Base-by-base conservation (phyloP, 2,888 invertebrate genomes). In the Muschampia plurimacula region DNA sequence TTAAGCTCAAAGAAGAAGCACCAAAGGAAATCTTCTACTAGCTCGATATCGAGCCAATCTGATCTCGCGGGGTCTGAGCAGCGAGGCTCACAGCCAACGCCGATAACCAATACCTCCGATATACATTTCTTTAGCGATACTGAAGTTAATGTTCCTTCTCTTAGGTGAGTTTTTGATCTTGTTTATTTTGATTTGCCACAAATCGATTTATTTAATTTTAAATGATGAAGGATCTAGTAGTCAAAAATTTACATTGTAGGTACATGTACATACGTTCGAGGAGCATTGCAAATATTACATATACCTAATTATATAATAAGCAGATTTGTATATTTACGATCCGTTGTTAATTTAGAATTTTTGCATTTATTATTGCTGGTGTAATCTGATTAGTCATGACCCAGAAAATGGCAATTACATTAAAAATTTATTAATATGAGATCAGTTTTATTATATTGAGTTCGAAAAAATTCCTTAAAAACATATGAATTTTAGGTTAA, bases 91-190 rank as follows among this genome's bases (percentile, higher is more conserved):
- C 89, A 86, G 77, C 85, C 91, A 7, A 82, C 91, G 7, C 80
- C 90, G 72, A 88, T 91, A 73, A 88, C 89, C 15, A 90, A 89
- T 75, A 77, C 85, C 63, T 81, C 86, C 6, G 94, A 93, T 60
- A 89, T 92, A 77, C 87, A 98, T 86, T 98, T 98, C 94, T 99
- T 98, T 91, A 99, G 99, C 85, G 99, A 99, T 85, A 97, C 98
- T 0, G 99, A 99, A 93, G 94, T 98, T 67, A 97, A 97, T n/a
- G 96, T 96, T 1, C 90, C 95, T 22, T 86, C 89, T 8, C 91
- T 95, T 63, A 96, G 96, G 95, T 96, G 84, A 85, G 95, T 88
- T 22, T 10, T 5, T 62, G 15, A 15, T 62, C 2, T 39, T 15
- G 8, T 52, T 9, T 52, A 15, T 3, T 22, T 55, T 55, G 10